phyloP scores from a whole-genome alignment of 2,888 invertebrate species.

The Lacanobia wlatinum region DNA sequence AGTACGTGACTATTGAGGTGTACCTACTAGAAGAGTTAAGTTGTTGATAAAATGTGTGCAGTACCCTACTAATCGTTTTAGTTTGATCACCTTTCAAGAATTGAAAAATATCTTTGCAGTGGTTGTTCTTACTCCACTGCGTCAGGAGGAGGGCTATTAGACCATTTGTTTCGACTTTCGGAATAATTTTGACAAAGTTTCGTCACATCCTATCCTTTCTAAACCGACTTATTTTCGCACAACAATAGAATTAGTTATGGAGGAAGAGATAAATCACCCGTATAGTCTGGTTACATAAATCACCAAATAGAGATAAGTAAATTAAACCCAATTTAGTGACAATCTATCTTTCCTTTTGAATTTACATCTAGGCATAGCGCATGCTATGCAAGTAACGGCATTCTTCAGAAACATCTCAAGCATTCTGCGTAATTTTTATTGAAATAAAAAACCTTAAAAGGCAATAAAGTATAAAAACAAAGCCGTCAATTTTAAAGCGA shows the following conservation, averaged over 20 bases:
- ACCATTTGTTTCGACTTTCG: background rate
- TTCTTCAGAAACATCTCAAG: background rate
- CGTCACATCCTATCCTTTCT: background rate
- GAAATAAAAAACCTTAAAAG: constrained; percentile 14
- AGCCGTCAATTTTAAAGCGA: constrained; percentile 25
- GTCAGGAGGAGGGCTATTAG: no score
- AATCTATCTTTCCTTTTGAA: constrained; percentile 25
- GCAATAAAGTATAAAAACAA: constrained; percentile 26
- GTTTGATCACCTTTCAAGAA: background rate
- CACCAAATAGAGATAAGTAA: constrained; percentile 51
- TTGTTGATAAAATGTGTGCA: no score
- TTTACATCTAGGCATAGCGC: background rate
- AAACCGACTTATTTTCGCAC: constrained; percentile 1
- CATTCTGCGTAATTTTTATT: background rate
- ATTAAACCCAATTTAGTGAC: constrained; percentile 26
- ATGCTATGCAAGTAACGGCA: background rate
- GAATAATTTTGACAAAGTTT: background rate
- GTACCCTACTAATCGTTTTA: no score
- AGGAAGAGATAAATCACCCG: constrained; percentile 55
- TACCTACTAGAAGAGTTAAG: no score
- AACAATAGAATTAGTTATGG: constrained; percentile 28
- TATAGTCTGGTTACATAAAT: constrained; percentile 44
- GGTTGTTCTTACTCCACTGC: background rate
- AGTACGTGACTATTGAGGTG: no score
- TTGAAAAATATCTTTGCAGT: background rate